Evolutionary conservation across 2,797 vertebrate genomes (phyloP), one percentile per base, ranked within the genome.

Genomic region (Gobio occitaniae): DNA sequence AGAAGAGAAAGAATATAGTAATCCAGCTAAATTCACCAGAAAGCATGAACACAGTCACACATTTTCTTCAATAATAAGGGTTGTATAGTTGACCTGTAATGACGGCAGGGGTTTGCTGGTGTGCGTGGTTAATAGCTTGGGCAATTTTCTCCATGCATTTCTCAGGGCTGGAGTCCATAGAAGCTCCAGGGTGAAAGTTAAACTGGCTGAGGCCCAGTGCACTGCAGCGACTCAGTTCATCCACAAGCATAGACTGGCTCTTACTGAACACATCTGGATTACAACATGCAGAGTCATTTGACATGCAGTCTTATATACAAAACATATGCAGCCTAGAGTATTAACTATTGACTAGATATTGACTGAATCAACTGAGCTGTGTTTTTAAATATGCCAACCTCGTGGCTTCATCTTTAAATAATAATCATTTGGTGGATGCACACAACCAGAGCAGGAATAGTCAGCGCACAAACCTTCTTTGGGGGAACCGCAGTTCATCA

Each of bases 401-500:
- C n/a, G 32, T 52, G 47, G 71, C 32, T 54, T 77, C 32, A 25
- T 36, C 56, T 54, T 80, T 54, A 69, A 80, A 80, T 69, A 72
- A 21, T 36, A 21, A 25, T 3, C 19, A 61, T 82, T 72, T 82
- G 69, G 17, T 63, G 1, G 12, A 47, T 83, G 21, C 19, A 63
- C 29, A 74, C 32, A 56, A 54, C 11, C 44, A 70, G 44, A 21
- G 12, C 2, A 17, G 19, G 50, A 32, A 65, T 11, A 78, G 38
- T 63, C 72, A 86, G 66, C 38, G 13, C 21, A 92, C 92, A 41
- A 48, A 96, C 95, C 96, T 36, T 93, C 89, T 87, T 95, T 96
- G 19, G 95, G 95, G 66, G 95, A 96, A 25, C 96, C 96, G 75
- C 95, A 95, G 92, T 96, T 96, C 95, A 96, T 96, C 85, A 96